Conservation (phyloP, 2,797 vertebrate species). For the Clarias pachynema region DNA sequence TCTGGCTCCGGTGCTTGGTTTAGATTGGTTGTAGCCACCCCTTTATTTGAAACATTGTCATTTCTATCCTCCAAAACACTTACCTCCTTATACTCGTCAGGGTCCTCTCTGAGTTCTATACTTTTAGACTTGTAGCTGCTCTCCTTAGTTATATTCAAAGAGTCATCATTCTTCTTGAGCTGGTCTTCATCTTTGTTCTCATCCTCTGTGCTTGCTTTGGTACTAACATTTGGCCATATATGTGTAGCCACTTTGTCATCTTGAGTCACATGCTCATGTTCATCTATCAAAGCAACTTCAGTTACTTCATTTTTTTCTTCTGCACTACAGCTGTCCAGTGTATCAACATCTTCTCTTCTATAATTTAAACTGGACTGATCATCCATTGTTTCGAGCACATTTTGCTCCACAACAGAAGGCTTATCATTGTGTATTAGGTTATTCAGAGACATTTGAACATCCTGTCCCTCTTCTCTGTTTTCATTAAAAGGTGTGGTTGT, state of each 20-base stretch:
- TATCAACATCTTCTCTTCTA: not conserved
- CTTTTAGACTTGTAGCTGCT: not conserved
- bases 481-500: conserved; percentile 28
- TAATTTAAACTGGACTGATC: conserved; percentile 15
- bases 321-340: not conserved
- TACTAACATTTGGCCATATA: conserved; percentile 4
- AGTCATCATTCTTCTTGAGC: not conserved
- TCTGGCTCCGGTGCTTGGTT: not conserved
- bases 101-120: conserved; percentile 3
- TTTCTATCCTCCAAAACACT: not conserved
- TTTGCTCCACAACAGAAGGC: not conserved
- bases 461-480: conserved; percentile 11
- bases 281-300: conserved; percentile 7
- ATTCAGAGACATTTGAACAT: conserved; percentile 13
- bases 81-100: not conserved
- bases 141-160: not conserved
- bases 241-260: not conserved
- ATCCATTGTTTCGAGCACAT: conserved; percentile 4
- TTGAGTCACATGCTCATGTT: conserved; percentile 1
- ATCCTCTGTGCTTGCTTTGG: not conserved
- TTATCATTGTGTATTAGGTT: not conserved
- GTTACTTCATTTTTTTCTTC: conserved; percentile 13
- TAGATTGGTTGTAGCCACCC: not conserved
- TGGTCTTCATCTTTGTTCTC: not conserved
- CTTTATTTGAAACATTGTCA: conserved; percentile 9